Percentiles rank a stretch among this genome's conserved stretches.
Evolutionary conservation across 2,113 vertebrate genomes (phyloP).

Genomic region (Pseudorhombus dupliciocellatus): DNA sequence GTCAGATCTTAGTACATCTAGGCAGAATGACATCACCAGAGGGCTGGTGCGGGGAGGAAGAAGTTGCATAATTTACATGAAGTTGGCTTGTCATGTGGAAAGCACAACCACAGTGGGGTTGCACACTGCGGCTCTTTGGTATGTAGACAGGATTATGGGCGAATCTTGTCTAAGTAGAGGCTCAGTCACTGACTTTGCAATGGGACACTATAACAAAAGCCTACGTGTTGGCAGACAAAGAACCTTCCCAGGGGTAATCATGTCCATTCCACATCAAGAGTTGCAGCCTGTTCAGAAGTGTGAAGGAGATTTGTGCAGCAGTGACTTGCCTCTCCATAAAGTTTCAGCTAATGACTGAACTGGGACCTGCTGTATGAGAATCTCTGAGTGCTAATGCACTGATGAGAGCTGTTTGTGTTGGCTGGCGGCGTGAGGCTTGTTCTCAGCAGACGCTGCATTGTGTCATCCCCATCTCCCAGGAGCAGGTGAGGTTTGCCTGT

Average conservation of each 20-base stretch:
- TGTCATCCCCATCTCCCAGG: slow-evolving; percentile 39
- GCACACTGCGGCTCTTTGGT: slow-evolving; percentile 46
- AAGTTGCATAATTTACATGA: slow-evolving; percentile 14
- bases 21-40: slow-evolving; percentile 30
- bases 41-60: slow-evolving; percentile 20
- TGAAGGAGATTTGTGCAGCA: slow-evolving; percentile 41
- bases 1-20: slow-evolving; percentile 5
- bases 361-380: slow-evolving; percentile 19
- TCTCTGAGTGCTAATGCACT: slow-evolving; percentile 37
- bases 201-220: slow-evolving; percentile 54
- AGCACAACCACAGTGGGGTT: background rate
- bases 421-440: slow-evolving; percentile 49
- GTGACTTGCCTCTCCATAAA: slow-evolving; percentile 19
- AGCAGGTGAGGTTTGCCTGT: slow-evolving; percentile 31
- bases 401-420: slow-evolving; percentile 60
- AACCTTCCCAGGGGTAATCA: slow-evolving; percentile 58
- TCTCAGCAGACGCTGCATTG: slow-evolving; percentile 57
- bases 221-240: slow-evolving; percentile 56
- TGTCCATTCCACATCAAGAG: slow-evolving; percentile 49
- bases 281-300: slow-evolving; percentile 39
- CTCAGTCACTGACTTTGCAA: slow-evolving; percentile 56
- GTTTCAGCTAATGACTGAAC: slow-evolving; percentile 47
- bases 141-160: slow-evolving; percentile 45
- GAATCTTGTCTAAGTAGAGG: slow-evolving; percentile 55
- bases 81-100: slow-evolving; percentile 30